Conservation (phyloP, 2,113 vertebrate species). For the Numida meleagris region DNA sequence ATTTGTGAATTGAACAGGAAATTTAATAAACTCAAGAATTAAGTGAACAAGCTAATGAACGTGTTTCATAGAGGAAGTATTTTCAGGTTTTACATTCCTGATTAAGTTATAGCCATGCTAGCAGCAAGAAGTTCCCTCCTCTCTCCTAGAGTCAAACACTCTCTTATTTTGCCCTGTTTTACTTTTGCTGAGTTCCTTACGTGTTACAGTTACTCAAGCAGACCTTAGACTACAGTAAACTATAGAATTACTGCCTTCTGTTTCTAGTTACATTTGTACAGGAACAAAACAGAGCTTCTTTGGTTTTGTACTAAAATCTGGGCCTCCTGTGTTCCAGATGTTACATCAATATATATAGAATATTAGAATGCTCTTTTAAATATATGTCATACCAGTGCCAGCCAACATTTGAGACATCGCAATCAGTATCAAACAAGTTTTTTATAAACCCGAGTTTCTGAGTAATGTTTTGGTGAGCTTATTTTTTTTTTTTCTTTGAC, state of each 20-base stretch:
- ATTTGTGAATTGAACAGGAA: not conserved
- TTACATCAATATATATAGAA: slow-evolving; percentile 32
- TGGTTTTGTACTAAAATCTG: slow-evolving; percentile 29
- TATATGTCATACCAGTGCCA: slow-evolving; percentile 2
- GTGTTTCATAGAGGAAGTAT: not conserved
- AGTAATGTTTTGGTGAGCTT: slow-evolving; percentile 43
- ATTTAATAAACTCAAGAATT: not conserved
- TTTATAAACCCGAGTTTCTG: slow-evolving; percentile 30
- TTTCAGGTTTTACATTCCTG: not conserved
- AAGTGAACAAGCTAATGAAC: not conserved
- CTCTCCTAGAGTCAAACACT: not conserved
- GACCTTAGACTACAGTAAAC: not conserved
- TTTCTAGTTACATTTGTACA: slow-evolving; percentile 4
- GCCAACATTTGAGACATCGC: not conserved
- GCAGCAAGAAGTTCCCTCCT: not conserved
- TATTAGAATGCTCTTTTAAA: slow-evolving; percentile 21
- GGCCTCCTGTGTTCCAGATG: not conserved
- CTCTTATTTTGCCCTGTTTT: not conserved
- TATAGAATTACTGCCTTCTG: not conserved
- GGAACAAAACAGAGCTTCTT: not conserved
- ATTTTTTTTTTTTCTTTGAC: too few species aligned
- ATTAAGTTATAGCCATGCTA: not conserved
- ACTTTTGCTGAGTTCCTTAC: not conserved
- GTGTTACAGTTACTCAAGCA: not conserved
- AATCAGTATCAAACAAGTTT: not conserved